Percentiles rank a stretch among this genome's conserved stretches.
Evolutionary conservation across 2,113 vertebrate genomes (phyloP).

Genomic region (Pantherophis guttatus): DNA sequence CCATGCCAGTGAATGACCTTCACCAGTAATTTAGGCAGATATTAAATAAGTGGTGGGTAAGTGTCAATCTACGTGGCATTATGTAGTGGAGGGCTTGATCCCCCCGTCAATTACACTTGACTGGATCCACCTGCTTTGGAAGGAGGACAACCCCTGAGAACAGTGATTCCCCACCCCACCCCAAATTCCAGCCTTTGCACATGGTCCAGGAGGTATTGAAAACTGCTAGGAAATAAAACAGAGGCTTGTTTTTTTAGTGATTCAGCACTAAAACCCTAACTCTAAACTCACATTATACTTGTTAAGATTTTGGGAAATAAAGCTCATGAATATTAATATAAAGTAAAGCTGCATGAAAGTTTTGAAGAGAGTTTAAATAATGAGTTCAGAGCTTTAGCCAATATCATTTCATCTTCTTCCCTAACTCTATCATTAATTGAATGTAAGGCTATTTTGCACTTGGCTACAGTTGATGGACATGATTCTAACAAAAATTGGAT

Average conservation of each 20-base stretch:
- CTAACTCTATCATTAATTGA: not conserved
- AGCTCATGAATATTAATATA: accelerated
- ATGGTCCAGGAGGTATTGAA: not conserved
- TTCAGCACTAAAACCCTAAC: not conserved
- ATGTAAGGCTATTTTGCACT: not conserved
- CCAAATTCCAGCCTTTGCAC: not conserved
- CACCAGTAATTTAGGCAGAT: not conserved
- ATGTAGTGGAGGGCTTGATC: not conserved
- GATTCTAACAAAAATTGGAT: not conserved
- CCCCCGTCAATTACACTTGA: not conserved
- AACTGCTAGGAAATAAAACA: not conserved
- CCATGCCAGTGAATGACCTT: not conserved
- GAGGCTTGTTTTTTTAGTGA: not conserved
- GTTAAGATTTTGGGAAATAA: not conserved
- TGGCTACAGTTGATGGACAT: not conserved
- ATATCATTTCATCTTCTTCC: not conserved
- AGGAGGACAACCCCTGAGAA: not conserved
- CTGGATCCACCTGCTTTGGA: not conserved
- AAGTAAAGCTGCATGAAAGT: not conserved
- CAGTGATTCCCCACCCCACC: not conserved
- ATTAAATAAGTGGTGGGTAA: not conserved
- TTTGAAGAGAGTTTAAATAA: accelerated
- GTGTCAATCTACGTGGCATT: not conserved
- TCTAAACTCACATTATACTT: not conserved
- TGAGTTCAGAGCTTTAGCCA: not conserved